Evolutionary conservation across 2,113 vertebrate genomes (phyloP).

Genomic region (Forbesichthys agassizii): DNA sequence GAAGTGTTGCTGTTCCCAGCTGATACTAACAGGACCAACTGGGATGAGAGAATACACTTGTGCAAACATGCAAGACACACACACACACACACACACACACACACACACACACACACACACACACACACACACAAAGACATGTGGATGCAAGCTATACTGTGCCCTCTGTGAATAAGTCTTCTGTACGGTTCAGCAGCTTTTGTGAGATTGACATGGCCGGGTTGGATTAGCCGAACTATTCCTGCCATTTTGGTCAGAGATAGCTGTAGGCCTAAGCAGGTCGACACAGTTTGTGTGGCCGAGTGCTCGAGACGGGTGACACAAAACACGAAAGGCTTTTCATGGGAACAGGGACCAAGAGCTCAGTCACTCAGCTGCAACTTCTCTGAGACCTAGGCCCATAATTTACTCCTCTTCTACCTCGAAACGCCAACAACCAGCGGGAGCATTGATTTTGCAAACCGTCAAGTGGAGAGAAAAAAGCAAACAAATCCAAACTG

Average conservation of each 20-base stretch:
- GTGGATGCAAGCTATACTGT: not conserved
- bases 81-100: constrained; percentile 16
- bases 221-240: constrained; percentile 47
- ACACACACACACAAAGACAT: not conserved
- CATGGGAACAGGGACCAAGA: no score
- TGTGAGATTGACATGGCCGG: constrained; percentile 31
- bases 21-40: constrained; percentile 50
- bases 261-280: constrained; percentile 25
- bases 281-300: no score
- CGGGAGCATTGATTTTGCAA: no score
- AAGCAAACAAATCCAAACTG: no score
- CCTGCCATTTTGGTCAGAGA: constrained; percentile 45
- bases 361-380: no score
- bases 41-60: constrained; percentile 40
- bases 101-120: not conserved
- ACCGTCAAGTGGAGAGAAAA: no score
- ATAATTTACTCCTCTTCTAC: no score
- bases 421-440: no score
- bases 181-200: constrained; percentile 17
- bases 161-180: constrained; percentile 1
- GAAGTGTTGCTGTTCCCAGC: constrained; percentile 46
- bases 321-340: no score
- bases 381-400: no score
- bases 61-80: constrained; percentile 8
- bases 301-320: no score